A percentile compares a stretch with the other conserved stretches of the same genome.
Evolutionary conservation across 2,797 vertebrate genomes (phyloP).

Genomic region (Pteropus rufus): DNA sequence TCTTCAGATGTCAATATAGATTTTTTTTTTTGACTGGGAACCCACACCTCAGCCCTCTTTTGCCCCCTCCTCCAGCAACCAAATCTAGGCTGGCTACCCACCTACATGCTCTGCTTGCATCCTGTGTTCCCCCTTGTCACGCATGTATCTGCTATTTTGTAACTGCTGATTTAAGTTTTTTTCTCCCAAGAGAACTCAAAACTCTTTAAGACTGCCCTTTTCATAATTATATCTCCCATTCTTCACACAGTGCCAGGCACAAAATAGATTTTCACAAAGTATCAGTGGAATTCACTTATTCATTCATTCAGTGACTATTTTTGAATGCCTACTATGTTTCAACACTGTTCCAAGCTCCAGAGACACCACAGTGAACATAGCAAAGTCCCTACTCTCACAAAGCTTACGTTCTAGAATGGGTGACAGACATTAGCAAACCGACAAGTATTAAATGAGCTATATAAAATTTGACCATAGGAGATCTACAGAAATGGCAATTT

Average conservation of each 20-base stretch:
- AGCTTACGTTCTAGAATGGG: neutral
- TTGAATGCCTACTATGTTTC: neutral
- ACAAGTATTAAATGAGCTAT: neutral
- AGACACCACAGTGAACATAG: neutral
- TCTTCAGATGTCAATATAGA: neutral
- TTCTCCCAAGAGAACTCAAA: neutral
- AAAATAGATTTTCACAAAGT: neutral
- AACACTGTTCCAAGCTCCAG: neutral
- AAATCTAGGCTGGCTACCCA: neutral
- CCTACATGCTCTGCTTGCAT: accelerated
- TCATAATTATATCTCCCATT: neutral
- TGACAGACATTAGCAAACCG: neutral
- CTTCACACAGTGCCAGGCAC: neutral
- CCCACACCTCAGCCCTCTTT: neutral
- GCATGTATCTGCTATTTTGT: neutral
- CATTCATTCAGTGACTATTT: neutral
- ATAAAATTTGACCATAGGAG: neutral
- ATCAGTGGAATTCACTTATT: neutral
- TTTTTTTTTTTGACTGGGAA: neutral
- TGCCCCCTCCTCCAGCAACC: neutral
- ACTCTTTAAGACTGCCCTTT: neutral
- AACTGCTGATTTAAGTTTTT: neutral
- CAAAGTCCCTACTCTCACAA: neutral
- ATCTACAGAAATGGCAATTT: constrained; percentile 10
- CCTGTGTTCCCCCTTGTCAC: too few species aligned